Base-by-base conservation (phyloP, 30 jellyfish, hydroid and myxozoan species). In the Catostylus mosaicus region DNA sequence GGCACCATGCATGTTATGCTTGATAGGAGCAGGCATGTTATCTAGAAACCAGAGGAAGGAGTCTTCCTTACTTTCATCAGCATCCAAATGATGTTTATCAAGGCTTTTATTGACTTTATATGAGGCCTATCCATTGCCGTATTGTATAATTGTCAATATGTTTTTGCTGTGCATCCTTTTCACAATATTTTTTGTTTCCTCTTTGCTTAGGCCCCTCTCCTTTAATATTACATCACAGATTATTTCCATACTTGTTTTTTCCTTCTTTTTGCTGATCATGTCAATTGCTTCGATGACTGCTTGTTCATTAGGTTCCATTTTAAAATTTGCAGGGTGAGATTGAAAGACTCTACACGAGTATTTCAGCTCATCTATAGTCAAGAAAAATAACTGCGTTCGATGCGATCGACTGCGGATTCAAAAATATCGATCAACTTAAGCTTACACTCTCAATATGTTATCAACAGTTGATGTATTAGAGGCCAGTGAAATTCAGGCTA, bases 301-400 rank as follows among this genome's bases (percentile, higher is more conserved):
- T 50, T 50, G 27, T 50, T 50, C 24, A 50, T 50, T 50, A 50
- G 19, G 63, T 50, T 50, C 63, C 63, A 50, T 50, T 50, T 50
- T 50, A 14, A 27, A 50, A 27, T 50, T 50, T 27, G 14, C 24
- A 50, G 63, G 24, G 7, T 40, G 20, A 27, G 24, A 50, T 50
- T 10, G 19, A 50, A 16, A 27, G 20, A 50, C 6, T 50, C 63
- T 50, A 8, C 24, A 50, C 24, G 20, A 50, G 63, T 4, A 50
- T 50, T 50, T 50, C 63, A 50, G 63, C 63, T 43, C 54, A 43
- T n/a, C n/a, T n/a, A n/a, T n/a, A n/a, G n/a, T n/a, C n/a, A n/a
- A n/a, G n/a, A n/a, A n/a, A n/a, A n/a, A n/a, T n/a, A n/a, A n/a
- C n/a, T n/a, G n/a, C n/a, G n/a, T n/a, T n/a, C n/a, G n/a, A n/a